These are phyloP conservation scores for Drosophila navojoa DNA, from an alignment of 1,140 invertebrate genomes.

Conservation along the genomic window DNA sequence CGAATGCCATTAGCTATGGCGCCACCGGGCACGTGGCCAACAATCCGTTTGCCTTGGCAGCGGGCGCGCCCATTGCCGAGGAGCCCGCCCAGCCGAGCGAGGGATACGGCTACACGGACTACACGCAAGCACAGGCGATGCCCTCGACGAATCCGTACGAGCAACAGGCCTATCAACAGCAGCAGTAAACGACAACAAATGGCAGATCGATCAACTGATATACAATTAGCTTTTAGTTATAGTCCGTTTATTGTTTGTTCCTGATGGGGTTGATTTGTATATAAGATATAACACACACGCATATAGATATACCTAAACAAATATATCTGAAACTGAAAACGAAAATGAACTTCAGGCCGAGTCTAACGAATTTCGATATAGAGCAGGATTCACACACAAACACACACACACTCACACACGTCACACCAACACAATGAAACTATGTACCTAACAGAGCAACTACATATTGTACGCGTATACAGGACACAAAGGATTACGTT, in stretches of 20 bases:
- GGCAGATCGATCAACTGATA: constrained; percentile 45
- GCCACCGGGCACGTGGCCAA: constrained; percentile 86
- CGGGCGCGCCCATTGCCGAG: constrained; percentile 80
- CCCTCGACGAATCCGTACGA: constrained; percentile 42
- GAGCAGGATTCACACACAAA: constrained; percentile 3
- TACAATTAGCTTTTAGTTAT: constrained; percentile 72
- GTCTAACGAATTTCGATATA: constrained; percentile 57
- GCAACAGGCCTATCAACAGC: constrained; percentile 52
- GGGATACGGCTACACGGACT: constrained; percentile 49
- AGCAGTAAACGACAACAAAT: constrained; percentile 46
- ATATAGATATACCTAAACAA: too few relatives aligned
- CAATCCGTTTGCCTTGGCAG: constrained; percentile 86
- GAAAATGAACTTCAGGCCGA: constrained; percentile 16
- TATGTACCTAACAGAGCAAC: constrained; percentile 79
- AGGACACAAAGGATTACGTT: constrained; percentile 26
- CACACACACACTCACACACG: constrained; percentile 26
- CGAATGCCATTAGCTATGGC: constrained; percentile 84
- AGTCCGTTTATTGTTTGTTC: constrained; percentile 69
- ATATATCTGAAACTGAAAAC: constrained; percentile 10
- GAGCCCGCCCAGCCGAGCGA: constrained; percentile 86
- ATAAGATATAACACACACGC: constrained; percentile 18
- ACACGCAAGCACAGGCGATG: constrained; percentile 60
- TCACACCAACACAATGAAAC: constrained; percentile 75
- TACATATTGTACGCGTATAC: constrained; percentile 59
- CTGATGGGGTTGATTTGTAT: constrained; percentile 61